Base-by-base conservation (phyloP, 2,888 invertebrate genomes). In the Petrolisthes manimaculis region DNA sequence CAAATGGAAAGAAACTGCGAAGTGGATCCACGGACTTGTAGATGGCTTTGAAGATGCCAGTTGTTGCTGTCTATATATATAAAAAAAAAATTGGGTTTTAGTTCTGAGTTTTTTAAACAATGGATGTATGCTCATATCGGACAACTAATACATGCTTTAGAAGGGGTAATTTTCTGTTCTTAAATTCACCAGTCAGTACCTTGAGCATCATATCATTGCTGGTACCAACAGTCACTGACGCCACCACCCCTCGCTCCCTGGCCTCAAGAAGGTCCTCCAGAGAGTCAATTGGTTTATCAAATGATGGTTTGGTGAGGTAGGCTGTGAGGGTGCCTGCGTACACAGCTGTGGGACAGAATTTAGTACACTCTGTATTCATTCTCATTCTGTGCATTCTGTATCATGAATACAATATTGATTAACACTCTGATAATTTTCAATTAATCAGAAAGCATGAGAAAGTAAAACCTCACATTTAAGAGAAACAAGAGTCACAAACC, bases 241-340 rank as follows among this genome's bases (percentile, higher is more conserved):
- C 56, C 1, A 75, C 84, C 8, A 75, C 51, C n/a, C 84, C 75
- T 5, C 54, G 14, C 5, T 54, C 12, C 5, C 54, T 18, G 12
- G 75, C 75, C 56, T 55, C 75, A 21, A 37, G 14, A 21, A 84
- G 55, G 24, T 84, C 84, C 55, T 84, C 21, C 18, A 84, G 56
- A 5, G 84, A 67, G 37, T 84, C 84, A 21, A 84, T 74, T 5
- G 84, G 75, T 18, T 37, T 84, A 9, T 84, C 75, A 55, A 55
- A 84, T 21, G 84, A 24, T 9, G 84, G 84, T 12, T 56, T 84
- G 14, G 84, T 84, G n/a, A 84, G 75, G 75, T 75, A 84, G 24
- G 84, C 84, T 6, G 84, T 84, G 0, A 84, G 56, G 14, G 84
- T 84, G 4, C 84, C 84, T 1, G 84, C 55, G 75, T 84, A 84